Percentiles rank a stretch among this genome's conserved stretches.
phyloP scores from a whole-genome alignment of 2,113 vertebrate genomes.

The Cephalopterus ornatus region DNA sequence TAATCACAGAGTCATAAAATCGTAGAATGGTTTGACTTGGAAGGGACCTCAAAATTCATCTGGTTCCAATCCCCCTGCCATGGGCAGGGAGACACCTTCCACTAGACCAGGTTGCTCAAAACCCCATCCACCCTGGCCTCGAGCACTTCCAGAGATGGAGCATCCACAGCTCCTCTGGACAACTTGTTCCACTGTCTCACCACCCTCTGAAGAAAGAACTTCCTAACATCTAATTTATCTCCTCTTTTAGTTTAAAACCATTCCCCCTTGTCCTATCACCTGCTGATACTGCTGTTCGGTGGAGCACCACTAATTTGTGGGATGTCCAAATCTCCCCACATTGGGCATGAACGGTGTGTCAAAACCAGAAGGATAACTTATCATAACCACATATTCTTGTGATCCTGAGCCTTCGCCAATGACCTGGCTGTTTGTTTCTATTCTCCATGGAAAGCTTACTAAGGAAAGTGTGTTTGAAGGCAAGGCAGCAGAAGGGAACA shows the following conservation, averaged over 20 bases:
- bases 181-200: neutral
- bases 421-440: neutral
- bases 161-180: neutral
- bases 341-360: fast-evolving
- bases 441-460: neutral
- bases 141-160: neutral
- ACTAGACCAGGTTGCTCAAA: neutral
- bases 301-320: neutral
- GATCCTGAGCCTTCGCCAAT: neutral
- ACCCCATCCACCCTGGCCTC: neutral
- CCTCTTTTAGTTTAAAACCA: neutral
- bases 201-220: neutral
- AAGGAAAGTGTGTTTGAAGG: neutral
- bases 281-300: neutral
- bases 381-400: neutral
- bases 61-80: fast-evolving
- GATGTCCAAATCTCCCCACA: neutral
- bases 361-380: neutral
- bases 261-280: neutral
- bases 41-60: neutral
- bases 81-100: neutral
- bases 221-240: neutral
- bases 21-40: neutral
- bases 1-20: neutral
- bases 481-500: neutral